A percentile compares a stretch with the other conserved stretches of the same genome.
phyloP scores from a whole-genome alignment of 2,888 invertebrate species.

The Habroteleia sp. region DNA sequence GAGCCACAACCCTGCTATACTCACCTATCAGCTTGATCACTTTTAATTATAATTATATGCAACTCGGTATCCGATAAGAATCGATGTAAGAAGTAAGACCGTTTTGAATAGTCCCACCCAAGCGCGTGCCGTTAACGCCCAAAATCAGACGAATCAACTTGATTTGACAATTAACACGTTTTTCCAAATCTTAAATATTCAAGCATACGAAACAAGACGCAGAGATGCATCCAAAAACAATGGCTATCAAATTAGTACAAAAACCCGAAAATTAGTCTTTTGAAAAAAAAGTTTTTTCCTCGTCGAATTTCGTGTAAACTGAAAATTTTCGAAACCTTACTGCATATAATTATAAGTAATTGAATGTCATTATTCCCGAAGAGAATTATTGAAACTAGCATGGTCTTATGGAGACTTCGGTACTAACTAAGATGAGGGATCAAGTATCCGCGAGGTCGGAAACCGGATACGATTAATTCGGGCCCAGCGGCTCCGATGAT shows the following conservation, averaged over 20 bases:
- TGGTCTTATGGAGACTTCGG: constrained; percentile 42
- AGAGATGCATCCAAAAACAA: too few relatives aligned
- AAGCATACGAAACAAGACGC: constrained; percentile 9
- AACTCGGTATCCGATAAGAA: constrained; percentile 74
- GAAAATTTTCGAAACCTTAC: too few relatives aligned
- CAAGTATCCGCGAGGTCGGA: constrained; percentile 71
- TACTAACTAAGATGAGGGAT: constrained; percentile 61
- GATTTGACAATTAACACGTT: constrained; percentile 65
- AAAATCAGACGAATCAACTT: constrained; percentile 68
- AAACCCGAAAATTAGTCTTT: too few relatives aligned
- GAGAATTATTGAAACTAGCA: constrained; percentile 44
- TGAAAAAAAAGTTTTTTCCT: too few relatives aligned
- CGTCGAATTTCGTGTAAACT: too few relatives aligned
- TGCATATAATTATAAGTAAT: constrained; percentile 12
- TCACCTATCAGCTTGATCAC: constrained; percentile 77
- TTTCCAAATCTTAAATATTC: too few relatives aligned
- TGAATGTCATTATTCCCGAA: constrained; percentile 16
- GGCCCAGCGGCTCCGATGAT: constrained; percentile 73
- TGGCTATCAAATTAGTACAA: too few relatives aligned
- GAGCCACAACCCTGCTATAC: constrained; percentile 63
- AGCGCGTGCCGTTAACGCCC: constrained; percentile 80
- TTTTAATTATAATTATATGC: constrained; percentile 81
- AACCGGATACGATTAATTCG: constrained; percentile 75
- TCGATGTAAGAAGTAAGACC: constrained; percentile 66
- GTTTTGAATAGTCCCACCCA: constrained; percentile 74